Evolutionary conservation across 2,797 vertebrate genomes (phyloP).

Genomic region (Enteromius anoplus): DNA sequence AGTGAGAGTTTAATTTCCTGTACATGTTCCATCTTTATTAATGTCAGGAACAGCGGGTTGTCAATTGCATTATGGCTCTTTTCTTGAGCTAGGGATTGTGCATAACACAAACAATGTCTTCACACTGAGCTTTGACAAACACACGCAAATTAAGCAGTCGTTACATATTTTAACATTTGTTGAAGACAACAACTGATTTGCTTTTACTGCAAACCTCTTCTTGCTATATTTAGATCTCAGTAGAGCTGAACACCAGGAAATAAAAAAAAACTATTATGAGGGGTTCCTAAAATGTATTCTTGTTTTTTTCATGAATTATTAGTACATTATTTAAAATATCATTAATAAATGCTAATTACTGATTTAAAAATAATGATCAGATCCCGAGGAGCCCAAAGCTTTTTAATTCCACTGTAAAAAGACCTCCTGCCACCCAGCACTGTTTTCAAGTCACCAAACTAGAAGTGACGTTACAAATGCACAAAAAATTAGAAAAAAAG

Average conservation of each 20-base stretch:
- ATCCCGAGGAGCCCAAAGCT: not conserved
- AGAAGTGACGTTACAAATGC: too few species aligned
- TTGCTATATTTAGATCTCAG: conserved; percentile 14
- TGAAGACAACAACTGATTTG: not conserved
- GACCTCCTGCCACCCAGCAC: too few species aligned
- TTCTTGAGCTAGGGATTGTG: conserved; percentile 61
- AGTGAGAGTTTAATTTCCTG: conserved; percentile 82
- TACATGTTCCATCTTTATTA: conserved; percentile 83
- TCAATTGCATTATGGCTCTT: conserved; percentile 71
- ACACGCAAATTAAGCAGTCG: conserved; percentile 43
- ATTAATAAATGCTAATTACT: not conserved
- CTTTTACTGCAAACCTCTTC: not conserved
- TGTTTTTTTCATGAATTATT: not conserved
- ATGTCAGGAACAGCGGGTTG: conserved; percentile 76
- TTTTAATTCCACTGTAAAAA: too few species aligned
- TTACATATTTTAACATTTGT: conserved; percentile 29
- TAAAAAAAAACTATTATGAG: not conserved
- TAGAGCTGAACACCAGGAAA: not conserved
- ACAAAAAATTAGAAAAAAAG: too few species aligned
- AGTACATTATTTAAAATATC: not conserved
- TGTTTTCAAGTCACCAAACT: too few species aligned
- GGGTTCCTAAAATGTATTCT: not conserved
- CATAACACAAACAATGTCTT: conserved; percentile 70
- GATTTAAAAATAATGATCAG: not conserved
- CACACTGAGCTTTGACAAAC: conserved; percentile 53